Evolutionary conservation across 1,140 invertebrate genomes (phyloP).

Genomic region (Heliconius hermathena): DNA sequence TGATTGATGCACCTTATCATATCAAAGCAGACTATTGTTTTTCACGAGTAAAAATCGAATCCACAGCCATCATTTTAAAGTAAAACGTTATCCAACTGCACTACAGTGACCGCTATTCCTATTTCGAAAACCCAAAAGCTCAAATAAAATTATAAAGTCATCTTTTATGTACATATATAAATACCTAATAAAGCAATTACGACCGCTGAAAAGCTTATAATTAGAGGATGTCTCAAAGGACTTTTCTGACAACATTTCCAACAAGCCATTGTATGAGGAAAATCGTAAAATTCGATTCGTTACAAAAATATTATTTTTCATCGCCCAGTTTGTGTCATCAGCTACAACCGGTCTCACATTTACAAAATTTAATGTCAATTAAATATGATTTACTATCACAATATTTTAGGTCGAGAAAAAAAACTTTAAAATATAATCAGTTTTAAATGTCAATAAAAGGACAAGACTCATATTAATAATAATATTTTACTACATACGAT

Average conservation of each 20-base stretch:
- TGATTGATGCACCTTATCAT: no score
- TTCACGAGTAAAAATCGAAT: no score
- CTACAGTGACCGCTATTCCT: no score
- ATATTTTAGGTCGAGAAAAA: neutral
- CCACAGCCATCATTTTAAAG: no score
- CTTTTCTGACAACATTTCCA: neutral
- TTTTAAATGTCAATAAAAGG: no score
- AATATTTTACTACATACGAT: no score
- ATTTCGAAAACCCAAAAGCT: no score
- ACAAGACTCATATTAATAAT: no score
- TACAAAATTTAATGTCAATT: neutral
- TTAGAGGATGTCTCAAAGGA: conserved; percentile 6
- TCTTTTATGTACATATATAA: neutral
- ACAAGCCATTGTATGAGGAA: neutral
- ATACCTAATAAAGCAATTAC: neutral
- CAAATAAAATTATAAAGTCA: no score
- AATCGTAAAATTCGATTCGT: neutral
- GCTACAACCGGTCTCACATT: neutral
- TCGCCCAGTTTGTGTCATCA: neutral
- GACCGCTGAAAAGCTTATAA: conserved; percentile 1
- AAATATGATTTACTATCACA: neutral
- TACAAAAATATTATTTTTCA: neutral
- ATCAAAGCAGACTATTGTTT: no score
- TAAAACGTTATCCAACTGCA: no score
- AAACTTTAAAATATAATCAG: no score